These are phyloP conservation scores for Ascidia mentula DNA, from an alignment of 23 tunicate species.

Conservation along the genomic window DNA sequence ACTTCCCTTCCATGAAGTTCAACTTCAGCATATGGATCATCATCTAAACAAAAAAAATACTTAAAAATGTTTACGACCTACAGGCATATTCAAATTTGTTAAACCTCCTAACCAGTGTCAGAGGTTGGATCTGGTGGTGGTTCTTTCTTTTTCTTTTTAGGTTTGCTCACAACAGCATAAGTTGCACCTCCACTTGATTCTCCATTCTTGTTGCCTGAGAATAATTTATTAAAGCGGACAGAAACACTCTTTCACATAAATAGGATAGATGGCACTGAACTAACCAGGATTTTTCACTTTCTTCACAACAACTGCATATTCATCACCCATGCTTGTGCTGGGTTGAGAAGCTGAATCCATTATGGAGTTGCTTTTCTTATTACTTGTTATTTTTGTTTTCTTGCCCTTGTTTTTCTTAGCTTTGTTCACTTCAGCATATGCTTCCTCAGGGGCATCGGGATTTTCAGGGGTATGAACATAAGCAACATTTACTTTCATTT, in stretches of 20 bases:
- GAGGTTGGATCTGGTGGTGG: not conserved
- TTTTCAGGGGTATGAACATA: not conserved
- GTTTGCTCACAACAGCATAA: not conserved
- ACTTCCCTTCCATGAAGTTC: not conserved
- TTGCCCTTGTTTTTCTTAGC: not conserved
- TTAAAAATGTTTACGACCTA: not conserved
- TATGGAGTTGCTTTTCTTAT: no score
- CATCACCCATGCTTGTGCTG: not conserved
- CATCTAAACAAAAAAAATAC: no score
- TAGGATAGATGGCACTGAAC: not conserved
- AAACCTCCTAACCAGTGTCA: not conserved
- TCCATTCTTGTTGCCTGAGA: not conserved
- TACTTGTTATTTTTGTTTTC: not conserved
- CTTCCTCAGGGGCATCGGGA: not conserved
- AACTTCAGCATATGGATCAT: slow-evolving; percentile 4
- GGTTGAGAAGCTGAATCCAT: not conserved
- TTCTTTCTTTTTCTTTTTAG: not conserved
- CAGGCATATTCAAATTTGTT: not conserved
- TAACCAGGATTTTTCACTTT: not conserved
- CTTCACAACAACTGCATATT: not conserved
- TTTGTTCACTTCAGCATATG: not conserved
- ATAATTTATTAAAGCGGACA: not conserved
- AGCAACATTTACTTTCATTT: not conserved
- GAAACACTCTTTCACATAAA: not conserved
- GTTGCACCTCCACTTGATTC: not conserved